Evolutionary conservation across 2,888 invertebrate genomes (phyloP).

Genomic region (Sarcophaga variegata): DNA sequence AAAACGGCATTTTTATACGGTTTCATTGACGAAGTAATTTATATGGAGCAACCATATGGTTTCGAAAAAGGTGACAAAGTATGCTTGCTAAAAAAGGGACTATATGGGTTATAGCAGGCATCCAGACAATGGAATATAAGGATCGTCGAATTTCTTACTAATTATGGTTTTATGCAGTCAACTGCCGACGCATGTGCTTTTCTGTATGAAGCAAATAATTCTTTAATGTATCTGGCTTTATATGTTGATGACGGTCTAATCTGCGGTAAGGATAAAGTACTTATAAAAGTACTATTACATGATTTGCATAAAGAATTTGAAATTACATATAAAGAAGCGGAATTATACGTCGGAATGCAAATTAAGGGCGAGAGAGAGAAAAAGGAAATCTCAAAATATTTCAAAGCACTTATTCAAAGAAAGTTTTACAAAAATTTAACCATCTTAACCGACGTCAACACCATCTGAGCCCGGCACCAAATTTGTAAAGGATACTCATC

Average conservation of each 20-base stretch:
- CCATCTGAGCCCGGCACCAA: constrained; percentile 4
- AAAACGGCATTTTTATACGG: constrained; percentile 71
- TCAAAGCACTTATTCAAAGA: constrained; percentile 51
- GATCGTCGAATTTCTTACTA: background rate
- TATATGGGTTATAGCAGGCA: constrained; percentile 68
- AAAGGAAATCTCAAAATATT: constrained; percentile 35
- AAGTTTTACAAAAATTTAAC: constrained; percentile 36
- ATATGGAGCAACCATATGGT: constrained; percentile 38
- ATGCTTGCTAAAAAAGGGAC: background rate
- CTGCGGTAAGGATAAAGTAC: constrained; percentile 38
- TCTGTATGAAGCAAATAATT: constrained; percentile 21
- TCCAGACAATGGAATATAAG: constrained; percentile 60
- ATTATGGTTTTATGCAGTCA: constrained; percentile 55
- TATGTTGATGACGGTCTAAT: constrained; percentile 48
- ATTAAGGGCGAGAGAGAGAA: constrained; percentile 22
- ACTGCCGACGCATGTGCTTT: constrained; percentile 61
- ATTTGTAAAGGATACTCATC: constrained; percentile 36
- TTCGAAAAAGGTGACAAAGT: too few relatives aligned
- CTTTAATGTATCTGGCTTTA: constrained; percentile 19
- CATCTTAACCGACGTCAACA: constrained; percentile 48
- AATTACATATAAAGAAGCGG: constrained; percentile 58
- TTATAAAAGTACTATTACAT: background rate
- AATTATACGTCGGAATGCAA: constrained; percentile 51
- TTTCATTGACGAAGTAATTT: constrained; percentile 59
- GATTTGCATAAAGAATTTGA: constrained; percentile 40